Evolutionary conservation across 2,888 invertebrate genomes (phyloP), one percentile per base, ranked within the genome.

Genomic region (Opisthograptis luteolata): DNA sequence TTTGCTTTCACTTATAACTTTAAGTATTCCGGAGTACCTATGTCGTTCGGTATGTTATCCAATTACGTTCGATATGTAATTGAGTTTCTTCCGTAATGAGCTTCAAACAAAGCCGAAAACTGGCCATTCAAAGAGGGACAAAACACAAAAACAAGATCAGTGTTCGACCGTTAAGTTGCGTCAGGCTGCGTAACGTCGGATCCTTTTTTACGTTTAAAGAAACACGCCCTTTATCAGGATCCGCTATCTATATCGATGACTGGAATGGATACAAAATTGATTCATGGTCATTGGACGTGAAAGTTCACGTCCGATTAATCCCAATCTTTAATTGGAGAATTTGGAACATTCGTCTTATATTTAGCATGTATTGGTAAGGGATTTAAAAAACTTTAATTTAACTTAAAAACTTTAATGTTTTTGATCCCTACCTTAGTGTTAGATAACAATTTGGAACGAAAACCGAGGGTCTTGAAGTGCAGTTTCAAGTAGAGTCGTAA

Each of bases 201-300:
- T 22, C 35, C 36, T 40, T 40, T 44, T 45, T 35, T 30, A 31
- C 24, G 36, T 41, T 45, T 44, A 41, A 25, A 28, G 40, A 20
- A 28, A 35, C 46, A 24, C 15, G 13, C 31, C 40, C 44, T 37
- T 39, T 27, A 46, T 47, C 34, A 25, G 10, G 13, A 2, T 9
- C 19, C 46, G 9, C 17, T 36, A 42, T 42, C 41, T 20, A 3
- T 17, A 28, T 30, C 9, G 35, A 22, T 14, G 15, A 17, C 34
- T 28, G 14, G 27, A 10, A 17, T n/a, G 24, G 19, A 15, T 24
- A 34, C 27, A 6, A 34, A 35, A 41, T 24, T 35, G 28, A 35
- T 15, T 34, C 39, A 40, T 34, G 28, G 8, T 9, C 28, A 36
- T 27, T 25, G 44, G 35, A n/a, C n/a, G n/a, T n/a, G n/a, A n/a